Evolutionary conservation across 2,797 vertebrate genomes (phyloP).

Genomic region (Urosaurus nigricauda): DNA sequence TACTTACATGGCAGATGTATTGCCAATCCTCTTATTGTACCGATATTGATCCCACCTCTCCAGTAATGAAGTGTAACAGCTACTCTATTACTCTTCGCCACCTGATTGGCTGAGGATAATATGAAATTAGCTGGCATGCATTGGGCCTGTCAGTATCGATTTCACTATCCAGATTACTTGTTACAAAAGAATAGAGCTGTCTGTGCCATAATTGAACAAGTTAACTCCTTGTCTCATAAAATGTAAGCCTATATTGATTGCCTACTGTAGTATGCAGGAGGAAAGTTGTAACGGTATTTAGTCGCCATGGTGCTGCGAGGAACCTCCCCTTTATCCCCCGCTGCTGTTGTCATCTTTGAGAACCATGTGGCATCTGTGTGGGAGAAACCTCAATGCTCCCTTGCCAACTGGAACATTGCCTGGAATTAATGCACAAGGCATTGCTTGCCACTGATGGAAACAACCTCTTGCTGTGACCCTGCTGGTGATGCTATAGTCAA

Average conservation of each 20-base stretch:
- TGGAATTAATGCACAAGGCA: constrained; percentile 37
- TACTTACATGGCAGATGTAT: constrained; percentile 75
- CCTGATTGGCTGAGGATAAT: constrained; percentile 96
- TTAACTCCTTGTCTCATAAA: constrained; percentile 99
- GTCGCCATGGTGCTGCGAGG: constrained; percentile 78
- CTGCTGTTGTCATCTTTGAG: constrained; percentile 21
- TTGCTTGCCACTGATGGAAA: constrained; percentile 16
- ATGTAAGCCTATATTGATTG: constrained; percentile 97
- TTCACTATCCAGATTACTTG: constrained; percentile 99
- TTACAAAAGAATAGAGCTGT: constrained; percentile 99
- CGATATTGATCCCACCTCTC: constrained; percentile 90
- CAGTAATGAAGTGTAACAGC: constrained; percentile 96
- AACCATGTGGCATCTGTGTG: constrained; percentile 75
- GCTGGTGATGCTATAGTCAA: fast-evolving
- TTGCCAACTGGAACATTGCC: constrained; percentile 69
- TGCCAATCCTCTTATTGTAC: constrained; percentile 80
- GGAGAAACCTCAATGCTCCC: constrained; percentile 68
- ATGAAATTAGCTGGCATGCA: constrained; percentile 97
- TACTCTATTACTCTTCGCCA: constrained; percentile 91
- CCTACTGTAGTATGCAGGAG: constrained; percentile 83
- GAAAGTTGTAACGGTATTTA: constrained; percentile 84
- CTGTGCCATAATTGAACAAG: constrained; percentile 99
- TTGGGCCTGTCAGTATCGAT: constrained; percentile 97
- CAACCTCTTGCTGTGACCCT: constrained; percentile 10
- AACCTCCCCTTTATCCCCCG: background rate